Conservation (phyloP, 2,888 invertebrate genomes). For the Parthenolecanium corni region DNA sequence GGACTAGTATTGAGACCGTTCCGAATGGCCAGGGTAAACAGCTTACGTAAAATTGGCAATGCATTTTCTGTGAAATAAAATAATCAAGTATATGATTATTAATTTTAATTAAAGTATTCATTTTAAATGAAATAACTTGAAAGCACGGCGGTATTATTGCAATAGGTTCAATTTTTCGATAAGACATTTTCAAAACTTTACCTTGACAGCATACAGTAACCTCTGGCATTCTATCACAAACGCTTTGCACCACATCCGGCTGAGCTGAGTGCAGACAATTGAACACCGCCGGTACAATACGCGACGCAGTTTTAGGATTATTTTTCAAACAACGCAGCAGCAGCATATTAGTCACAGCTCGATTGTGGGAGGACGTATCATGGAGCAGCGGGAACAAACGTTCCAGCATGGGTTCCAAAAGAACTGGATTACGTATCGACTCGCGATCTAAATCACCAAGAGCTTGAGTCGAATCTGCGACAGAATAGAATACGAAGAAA, state of each 20-base stretch:
- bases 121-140: too few species aligned
- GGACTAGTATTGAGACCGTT: constrained; percentile 63
- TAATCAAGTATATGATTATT: constrained; percentile 16
- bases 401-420: constrained; percentile 53
- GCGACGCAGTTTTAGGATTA: constrained; percentile 45
- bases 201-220: constrained; percentile 67
- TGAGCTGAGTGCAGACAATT: constrained; percentile 69
- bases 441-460: constrained; percentile 63
- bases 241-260: constrained; percentile 64
- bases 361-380: constrained; percentile 46
- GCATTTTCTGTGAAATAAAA: constrained; percentile 56
- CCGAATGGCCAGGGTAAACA: constrained; percentile 69
- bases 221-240: constrained; percentile 71
- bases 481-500: constrained; percentile 30
- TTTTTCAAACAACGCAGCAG: constrained; percentile 59
- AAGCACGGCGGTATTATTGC: too few species aligned
- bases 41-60: constrained; percentile 59
- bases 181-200: constrained; percentile 33
- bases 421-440: constrained; percentile 54
- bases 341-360: constrained; percentile 59
- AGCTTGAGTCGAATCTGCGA: constrained; percentile 48
- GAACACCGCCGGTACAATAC: constrained; percentile 59
- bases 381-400: constrained; percentile 52
- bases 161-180: background rate
- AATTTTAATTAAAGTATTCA: background rate